Conservation (phyloP, 2,113 vertebrate species). For the Alexandromys fortis region DNA sequence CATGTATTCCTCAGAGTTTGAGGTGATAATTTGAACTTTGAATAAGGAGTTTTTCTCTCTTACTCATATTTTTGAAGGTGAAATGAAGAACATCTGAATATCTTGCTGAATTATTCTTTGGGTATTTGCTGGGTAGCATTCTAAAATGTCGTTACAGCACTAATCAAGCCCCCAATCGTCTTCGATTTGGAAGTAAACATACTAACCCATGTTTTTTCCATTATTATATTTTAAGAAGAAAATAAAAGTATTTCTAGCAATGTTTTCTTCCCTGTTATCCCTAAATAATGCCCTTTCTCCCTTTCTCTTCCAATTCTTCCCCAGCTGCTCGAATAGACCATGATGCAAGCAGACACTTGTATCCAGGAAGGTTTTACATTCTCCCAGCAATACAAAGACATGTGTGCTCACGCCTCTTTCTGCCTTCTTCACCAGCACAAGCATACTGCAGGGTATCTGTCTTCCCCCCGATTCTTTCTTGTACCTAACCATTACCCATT, state of each 20-base stretch:
- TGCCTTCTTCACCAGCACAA: not conserved
- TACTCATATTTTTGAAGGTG: conserved; percentile 11
- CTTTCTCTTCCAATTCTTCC: not conserved
- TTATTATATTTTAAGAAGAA: conserved; percentile 53
- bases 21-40: conserved; percentile 39
- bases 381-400: not conserved
- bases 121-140: conserved; percentile 4
- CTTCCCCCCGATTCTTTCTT: not conserved
- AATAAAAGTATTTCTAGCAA: conserved; percentile 1
- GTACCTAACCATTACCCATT: not conserved
- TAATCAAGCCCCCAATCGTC: conserved; percentile 21
- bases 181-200: conserved; percentile 52
- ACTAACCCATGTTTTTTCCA: not conserved
- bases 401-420: not conserved
- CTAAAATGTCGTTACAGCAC: not conserved
- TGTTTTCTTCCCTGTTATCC: not conserved
- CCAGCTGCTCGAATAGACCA: not conserved
- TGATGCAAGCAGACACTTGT: not conserved
- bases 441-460: not conserved
- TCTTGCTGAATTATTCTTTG: conserved; percentile 15
- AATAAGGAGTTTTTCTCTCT: conserved; percentile 17
- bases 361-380: conserved; percentile 10
- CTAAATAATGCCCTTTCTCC: not conserved
- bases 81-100: conserved; percentile 16
- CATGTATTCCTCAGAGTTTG: conserved; percentile 40